These are phyloP conservation scores for Xiphydria camelus DNA, from an alignment of 2,888 invertebrate species.

Conservation along the genomic window DNA sequence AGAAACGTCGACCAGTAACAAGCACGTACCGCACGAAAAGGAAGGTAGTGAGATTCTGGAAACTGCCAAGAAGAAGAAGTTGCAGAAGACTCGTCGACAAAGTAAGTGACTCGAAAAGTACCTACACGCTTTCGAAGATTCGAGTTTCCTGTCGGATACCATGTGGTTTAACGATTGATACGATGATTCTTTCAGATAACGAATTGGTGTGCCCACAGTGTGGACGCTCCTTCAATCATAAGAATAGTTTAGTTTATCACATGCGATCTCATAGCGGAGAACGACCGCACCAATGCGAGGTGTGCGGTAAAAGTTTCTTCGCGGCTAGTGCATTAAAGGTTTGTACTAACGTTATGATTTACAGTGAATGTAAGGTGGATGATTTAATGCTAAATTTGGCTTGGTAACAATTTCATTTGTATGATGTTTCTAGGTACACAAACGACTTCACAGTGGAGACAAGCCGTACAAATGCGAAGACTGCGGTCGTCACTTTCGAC, in stretches of 20 bases:
- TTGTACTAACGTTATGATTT: constrained; percentile 9
- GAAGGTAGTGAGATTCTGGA: constrained; percentile 41
- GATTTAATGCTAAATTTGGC: not conserved
- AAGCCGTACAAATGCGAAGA: constrained; percentile 82
- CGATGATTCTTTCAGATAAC: constrained; percentile 39
- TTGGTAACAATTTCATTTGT: not conserved
- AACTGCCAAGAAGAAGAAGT: constrained; percentile 47
- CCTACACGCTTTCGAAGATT: too few relatives aligned
- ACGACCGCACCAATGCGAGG: constrained; percentile 75
- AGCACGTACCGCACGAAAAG: constrained; percentile 35
- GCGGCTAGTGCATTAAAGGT: constrained; percentile 81
- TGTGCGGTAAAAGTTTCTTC: constrained; percentile 83
- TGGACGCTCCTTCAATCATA: constrained; percentile 74
- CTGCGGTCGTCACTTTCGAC: constrained; percentile 79
- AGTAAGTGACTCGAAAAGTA: too few relatives aligned
- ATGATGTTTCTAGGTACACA: constrained; percentile 65
- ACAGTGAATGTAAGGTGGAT: too few relatives aligned
- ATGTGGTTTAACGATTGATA: not conserved
- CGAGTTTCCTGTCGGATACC: too few relatives aligned
- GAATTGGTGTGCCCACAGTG: constrained; percentile 69
- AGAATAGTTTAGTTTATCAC: constrained; percentile 85
- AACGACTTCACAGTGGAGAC: constrained; percentile 80
- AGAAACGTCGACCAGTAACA: constrained; percentile 30
- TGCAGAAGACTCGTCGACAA: constrained; percentile 25
- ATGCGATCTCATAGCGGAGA: constrained; percentile 78